Evolutionary conservation across 1,140 invertebrate genomes (phyloP), one percentile per base, ranked within the genome.

Genomic region (Whitmania pigra): DNA sequence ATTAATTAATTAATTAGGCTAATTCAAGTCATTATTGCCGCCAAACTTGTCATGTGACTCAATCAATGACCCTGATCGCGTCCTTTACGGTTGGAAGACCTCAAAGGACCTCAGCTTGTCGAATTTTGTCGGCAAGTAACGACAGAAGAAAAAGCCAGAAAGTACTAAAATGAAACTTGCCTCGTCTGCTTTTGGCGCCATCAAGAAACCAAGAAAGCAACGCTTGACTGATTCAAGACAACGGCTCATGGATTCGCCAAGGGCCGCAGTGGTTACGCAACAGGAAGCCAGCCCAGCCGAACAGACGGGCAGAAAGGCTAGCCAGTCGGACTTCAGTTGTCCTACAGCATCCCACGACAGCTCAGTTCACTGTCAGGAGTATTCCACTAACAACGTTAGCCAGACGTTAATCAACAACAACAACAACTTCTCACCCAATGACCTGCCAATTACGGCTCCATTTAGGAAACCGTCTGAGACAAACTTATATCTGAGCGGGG

Each of bases 221-320:
- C 57, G 29, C 57, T 20, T 63, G 57, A 63, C 57, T 15, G 57
- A 63, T n/a, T 63, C 57, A 13, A 63, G 22, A 25, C 57, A 63
- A 31, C 57, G 57, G 57, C 57, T 63, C 29, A 63, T 63, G 57
- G 57, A 63, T 31, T 63, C 57, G 57, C 57, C 57, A 63, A 63
- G 57, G 18, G 22, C 57, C 22, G 57, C 57, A 25, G 43, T 13
- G 43, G 43, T 49, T 49, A 49, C 43, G 43, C 43, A 49, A 49
- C 43, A 49, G 43, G 43, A 49, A 49, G 13, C 11, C 43, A 49
- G 13, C 43, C 11, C 43, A 15, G 15, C 11, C 43, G 43, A 49
- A 1, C 43, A 49, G 3, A 49, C 43, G 0, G 43, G 43, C 43
- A 49, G 43, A 0, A 49, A 49, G 15, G 43, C 43, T 49, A 49